Conservation (phyloP, 2,113 vertebrate species). For the Peucedramus taeniatus region DNA sequence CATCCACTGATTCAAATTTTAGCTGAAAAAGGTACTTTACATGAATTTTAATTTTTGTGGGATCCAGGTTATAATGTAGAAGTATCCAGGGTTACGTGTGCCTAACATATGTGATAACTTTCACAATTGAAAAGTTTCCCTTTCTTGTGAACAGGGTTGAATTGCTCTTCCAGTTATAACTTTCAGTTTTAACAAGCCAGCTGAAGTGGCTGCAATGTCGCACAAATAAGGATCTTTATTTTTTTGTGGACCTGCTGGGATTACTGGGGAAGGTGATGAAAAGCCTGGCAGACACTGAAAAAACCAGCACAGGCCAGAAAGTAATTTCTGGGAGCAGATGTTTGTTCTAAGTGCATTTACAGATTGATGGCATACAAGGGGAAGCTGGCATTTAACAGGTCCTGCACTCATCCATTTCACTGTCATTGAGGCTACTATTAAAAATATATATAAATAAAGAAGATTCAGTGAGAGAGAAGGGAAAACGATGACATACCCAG, state of each 20-base stretch:
- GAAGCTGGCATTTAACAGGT: not conserved
- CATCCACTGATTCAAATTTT: not conserved
- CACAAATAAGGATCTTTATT: not conserved
- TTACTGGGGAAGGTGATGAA: not conserved
- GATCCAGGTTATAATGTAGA: not conserved
- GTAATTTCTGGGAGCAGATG: slow-evolving; percentile 1
- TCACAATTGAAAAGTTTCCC: not conserved
- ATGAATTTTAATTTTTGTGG: not conserved
- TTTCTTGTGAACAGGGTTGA: not conserved
- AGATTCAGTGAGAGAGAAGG: not conserved
- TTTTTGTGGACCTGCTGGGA: not conserved
- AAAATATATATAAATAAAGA: not conserved
- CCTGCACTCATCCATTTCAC: not conserved
- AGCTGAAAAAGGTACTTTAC: not conserved
- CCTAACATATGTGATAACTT: not conserved
- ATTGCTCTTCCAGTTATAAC: not conserved
- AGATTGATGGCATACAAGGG: slow-evolving; percentile 2
- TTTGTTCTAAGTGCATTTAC: slow-evolving; percentile 24
- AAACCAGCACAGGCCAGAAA: not conserved
- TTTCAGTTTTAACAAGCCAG: not conserved
- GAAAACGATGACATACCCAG: not conserved
- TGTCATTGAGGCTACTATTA: not conserved
- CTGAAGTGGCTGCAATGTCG: not conserved
- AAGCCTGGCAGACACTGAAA: not conserved
- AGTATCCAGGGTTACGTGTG: not conserved